These are phyloP conservation scores for Sceloporus undulatus DNA, from an alignment of 2,113 vertebrate species.

Conservation along the genomic window DNA sequence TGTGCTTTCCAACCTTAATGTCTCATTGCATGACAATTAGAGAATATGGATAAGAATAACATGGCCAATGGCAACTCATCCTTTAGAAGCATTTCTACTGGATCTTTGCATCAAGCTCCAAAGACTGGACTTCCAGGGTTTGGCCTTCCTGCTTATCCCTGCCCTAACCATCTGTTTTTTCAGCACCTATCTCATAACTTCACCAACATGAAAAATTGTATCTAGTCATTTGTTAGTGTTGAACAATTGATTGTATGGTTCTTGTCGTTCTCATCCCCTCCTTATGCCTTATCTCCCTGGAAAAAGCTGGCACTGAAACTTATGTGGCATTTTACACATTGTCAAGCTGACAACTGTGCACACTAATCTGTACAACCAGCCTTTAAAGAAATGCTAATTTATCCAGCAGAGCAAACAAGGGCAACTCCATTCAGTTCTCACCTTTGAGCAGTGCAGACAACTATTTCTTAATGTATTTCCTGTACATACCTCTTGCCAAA, in stretches of 20 bases:
- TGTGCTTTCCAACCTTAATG: not conserved
- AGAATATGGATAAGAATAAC: slow-evolving; percentile 35
- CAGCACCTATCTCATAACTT: slow-evolving; percentile 24
- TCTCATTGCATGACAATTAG: slow-evolving; percentile 39
- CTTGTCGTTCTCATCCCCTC: slow-evolving; percentile 33
- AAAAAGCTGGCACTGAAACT: slow-evolving; percentile 45
- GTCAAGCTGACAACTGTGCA: slow-evolving; percentile 48
- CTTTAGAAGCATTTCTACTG: slow-evolving; percentile 40
- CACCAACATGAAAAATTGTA: slow-evolving; percentile 1
- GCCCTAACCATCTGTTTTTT: slow-evolving; percentile 31
- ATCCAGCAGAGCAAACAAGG: slow-evolving; percentile 44
- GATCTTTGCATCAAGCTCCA: slow-evolving; percentile 41
- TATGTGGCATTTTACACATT: slow-evolving; percentile 51
- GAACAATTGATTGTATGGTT: not conserved
- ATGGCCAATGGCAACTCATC: slow-evolving; percentile 44
- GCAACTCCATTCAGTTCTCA: slow-evolving; percentile 39
- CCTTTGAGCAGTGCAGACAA: not conserved
- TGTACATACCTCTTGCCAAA: slow-evolving; percentile 23
- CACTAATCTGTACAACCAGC: slow-evolving; percentile 64
- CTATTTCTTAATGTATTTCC: slow-evolving; percentile 38
- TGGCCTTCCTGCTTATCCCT: not conserved
- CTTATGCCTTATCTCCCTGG: slow-evolving; percentile 8
- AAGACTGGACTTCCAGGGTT: slow-evolving; percentile 8
- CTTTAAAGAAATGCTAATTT: slow-evolving; percentile 69
- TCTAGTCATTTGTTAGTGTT: slow-evolving; percentile 41